Percentiles rank a stretch among this genome's conserved stretches.
phyloP scores from a whole-genome alignment of 53 echinoderm and acorn worm genomes.

The Hippasteria phrygiana region DNA sequence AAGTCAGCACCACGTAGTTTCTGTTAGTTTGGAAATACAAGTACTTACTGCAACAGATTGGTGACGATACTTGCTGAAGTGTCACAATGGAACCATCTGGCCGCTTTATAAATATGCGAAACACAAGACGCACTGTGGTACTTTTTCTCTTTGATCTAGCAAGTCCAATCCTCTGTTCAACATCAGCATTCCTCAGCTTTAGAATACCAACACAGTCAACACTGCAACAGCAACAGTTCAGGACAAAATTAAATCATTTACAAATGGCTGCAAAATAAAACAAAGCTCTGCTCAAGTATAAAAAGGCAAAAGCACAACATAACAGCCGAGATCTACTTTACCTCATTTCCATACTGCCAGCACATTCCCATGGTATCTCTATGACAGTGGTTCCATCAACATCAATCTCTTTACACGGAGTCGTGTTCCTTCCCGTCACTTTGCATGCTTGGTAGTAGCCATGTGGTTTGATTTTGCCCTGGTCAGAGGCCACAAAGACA shows the following conservation, averaged over 20 bases:
- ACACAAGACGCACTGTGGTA: constrained; percentile 92
- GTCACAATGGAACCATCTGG: constrained; percentile 69
- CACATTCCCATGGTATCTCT: constrained; percentile 86
- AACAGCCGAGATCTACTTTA: no score
- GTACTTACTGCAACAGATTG: constrained; percentile 98
- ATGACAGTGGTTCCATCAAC: constrained; percentile 90
- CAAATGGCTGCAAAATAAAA: not conserved
- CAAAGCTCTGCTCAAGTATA: not conserved
- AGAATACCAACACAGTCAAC: constrained; percentile 96
- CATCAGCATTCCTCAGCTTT: constrained; percentile 97
- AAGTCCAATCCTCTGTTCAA: constrained; percentile 91
- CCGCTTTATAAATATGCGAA: constrained; percentile 75
- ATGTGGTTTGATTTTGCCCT: constrained; percentile 91
- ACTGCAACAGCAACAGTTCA: constrained; percentile 9
- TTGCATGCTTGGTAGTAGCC: constrained; percentile 99
- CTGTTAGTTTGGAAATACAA: not conserved
- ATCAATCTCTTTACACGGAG: constrained; percentile 86
- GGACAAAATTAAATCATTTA: not conserved
- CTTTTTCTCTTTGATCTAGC: constrained; percentile 93
- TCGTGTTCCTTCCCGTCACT: constrained; percentile 94
- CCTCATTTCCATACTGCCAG: constrained; percentile 81
- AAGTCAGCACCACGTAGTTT: not conserved
- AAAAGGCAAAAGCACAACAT: no score
- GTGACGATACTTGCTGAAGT: constrained; percentile 78
- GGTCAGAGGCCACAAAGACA: constrained; percentile 91